Evolutionary conservation across 2,797 vertebrate genomes (phyloP).

Genomic region (Harpagifer antarcticus): DNA sequence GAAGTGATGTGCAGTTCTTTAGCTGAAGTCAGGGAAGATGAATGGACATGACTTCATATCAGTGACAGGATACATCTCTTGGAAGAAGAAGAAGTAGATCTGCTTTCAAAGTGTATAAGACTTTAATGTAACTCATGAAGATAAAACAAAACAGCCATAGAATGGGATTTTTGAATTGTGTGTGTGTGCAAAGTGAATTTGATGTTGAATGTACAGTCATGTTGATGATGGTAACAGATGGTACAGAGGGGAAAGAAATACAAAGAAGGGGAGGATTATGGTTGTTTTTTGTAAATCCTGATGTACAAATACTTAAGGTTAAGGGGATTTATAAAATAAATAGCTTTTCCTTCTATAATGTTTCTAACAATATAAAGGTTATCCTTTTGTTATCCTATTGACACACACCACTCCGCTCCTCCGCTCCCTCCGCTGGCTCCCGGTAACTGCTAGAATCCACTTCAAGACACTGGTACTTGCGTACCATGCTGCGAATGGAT

Average conservation of each 20-base stretch:
- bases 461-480: no score
- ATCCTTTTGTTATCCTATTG: no score
- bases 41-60: conserved; percentile 10
- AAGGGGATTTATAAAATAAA: neutral
- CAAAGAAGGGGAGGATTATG: no score
- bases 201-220: neutral
- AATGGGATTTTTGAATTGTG: conserved; percentile 4
- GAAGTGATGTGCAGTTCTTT: neutral
- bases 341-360: neutral
- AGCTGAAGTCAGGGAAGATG: conserved; percentile 22
- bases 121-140: conserved; percentile 27
- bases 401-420: no score
- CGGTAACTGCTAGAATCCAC: no score
- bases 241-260: neutral
- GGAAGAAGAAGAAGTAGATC: conserved; percentile 12
- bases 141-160: conserved; percentile 19
- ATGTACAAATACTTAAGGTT: neutral
- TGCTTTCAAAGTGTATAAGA: conserved; percentile 31
- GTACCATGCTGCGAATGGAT: no score
- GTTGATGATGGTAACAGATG: neutral
- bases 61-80: conserved; percentile 36
- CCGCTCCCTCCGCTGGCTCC: no score
- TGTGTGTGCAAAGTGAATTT: neutral
- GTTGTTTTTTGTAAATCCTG: neutral
- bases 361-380: no score